These are phyloP conservation scores for Dynastes maya DNA, from an alignment of 2,888 invertebrate genomes.

Conservation along the genomic window DNA sequence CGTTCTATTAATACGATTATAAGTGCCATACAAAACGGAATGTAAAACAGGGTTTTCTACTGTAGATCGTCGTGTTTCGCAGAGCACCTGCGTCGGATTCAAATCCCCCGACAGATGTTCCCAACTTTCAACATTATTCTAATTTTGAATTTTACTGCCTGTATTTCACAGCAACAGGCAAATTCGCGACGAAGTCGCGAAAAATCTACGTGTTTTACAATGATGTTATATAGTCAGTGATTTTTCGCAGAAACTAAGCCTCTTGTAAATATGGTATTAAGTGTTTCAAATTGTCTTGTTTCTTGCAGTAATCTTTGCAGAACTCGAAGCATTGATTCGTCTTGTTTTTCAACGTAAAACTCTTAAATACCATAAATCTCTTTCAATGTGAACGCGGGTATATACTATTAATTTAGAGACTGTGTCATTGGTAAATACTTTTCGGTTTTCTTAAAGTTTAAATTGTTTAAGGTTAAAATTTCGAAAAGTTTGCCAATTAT, in stretches of 20 bases:
- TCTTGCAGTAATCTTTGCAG: background rate
- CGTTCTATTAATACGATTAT: slow-evolving; percentile 11
- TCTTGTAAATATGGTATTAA: background rate
- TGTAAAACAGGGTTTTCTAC: background rate
- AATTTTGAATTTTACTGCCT: slow-evolving; percentile 26
- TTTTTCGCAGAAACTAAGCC: background rate
- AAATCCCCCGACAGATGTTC: slow-evolving; percentile 28
- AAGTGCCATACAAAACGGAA: slow-evolving; percentile 17
- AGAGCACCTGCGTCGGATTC: slow-evolving; percentile 14
- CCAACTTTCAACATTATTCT: slow-evolving; percentile 30
- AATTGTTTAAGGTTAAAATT: slow-evolving; percentile 25
- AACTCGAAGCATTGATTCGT: background rate
- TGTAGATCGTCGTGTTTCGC: background rate
- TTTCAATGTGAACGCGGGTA: background rate
- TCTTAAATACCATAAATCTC: background rate
- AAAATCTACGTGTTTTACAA: slow-evolving; percentile 7
- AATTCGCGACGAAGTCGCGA: background rate
- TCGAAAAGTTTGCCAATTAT: slow-evolving; percentile 20
- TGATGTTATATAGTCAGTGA: background rate
- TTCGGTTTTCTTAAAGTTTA: slow-evolving; percentile 12
- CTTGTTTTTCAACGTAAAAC: background rate
- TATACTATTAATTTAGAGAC: background rate
- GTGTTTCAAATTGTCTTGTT: background rate
- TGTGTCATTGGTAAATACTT: background rate
- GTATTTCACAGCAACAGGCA: slow-evolving; percentile 17